These are phyloP conservation scores for Alosa alosa DNA, from an alignment of 2,113 vertebrate genomes.

Conservation along the genomic window DNA sequence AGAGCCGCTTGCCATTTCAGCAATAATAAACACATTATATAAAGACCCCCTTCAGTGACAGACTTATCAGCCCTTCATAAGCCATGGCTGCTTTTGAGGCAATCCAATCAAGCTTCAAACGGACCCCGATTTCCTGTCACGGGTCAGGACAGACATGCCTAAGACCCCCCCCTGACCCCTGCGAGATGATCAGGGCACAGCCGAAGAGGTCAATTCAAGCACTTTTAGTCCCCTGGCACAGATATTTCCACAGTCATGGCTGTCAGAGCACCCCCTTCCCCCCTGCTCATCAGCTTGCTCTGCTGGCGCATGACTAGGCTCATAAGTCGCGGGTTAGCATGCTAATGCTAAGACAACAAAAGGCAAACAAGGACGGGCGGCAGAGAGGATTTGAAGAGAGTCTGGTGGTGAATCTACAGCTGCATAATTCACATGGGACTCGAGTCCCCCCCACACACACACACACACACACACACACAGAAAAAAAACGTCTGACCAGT, in stretches of 20 bases:
- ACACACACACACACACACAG: not conserved
- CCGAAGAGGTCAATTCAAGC: not conserved
- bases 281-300: not conserved
- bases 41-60: conserved; percentile 46
- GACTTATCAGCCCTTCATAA: conserved; percentile 23
- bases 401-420: not conserved
- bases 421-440: not conserved
- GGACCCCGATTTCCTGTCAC: not conserved
- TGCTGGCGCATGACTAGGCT: not conserved
- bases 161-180: not conserved
- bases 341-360: conserved; percentile 4
- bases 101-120: not conserved
- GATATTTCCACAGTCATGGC: not conserved
- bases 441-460: not conserved
- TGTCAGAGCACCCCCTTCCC: not conserved
- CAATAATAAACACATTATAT: conserved; percentile 54
- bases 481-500: not conserved
- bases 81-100: conserved; percentile 15
- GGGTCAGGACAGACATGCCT: not conserved
- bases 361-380: not conserved
- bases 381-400: not conserved
- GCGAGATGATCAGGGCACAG: not conserved
- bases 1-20: conserved; percentile 57
- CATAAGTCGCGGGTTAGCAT: not conserved
- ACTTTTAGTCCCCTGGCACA: not conserved